A percentile compares a stretch with the other conserved stretches of the same genome.
Evolutionary conservation across 1,140 invertebrate genomes (phyloP).

Genomic region (Drosophila kurseongensis): DNA sequence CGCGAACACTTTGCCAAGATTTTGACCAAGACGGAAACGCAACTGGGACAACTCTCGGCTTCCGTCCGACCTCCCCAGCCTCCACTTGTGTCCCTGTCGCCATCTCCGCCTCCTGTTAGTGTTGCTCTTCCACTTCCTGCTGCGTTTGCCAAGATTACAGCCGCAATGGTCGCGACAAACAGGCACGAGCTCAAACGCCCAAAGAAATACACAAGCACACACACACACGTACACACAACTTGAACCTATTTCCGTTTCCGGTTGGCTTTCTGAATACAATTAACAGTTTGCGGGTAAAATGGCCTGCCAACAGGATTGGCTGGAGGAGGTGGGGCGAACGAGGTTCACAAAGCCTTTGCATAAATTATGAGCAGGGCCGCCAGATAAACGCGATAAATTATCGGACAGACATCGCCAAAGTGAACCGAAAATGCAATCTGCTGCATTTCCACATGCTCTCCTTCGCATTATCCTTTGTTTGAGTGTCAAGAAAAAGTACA

Average conservation of each 20-base stretch:
- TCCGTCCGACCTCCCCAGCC: slow-evolving; percentile 7
- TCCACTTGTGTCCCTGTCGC: slow-evolving; percentile 21
- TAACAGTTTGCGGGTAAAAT: slow-evolving; percentile 55
- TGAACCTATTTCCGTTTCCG: slow-evolving; percentile 78
- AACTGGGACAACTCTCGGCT: slow-evolving; percentile 52
- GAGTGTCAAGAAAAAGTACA: slow-evolving; percentile 62
- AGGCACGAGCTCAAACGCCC: slow-evolving; percentile 10
- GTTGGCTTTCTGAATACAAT: slow-evolving; percentile 72
- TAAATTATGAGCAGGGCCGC: slow-evolving; percentile 68
- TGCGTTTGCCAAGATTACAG: slow-evolving; percentile 70
- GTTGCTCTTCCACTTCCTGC: slow-evolving; percentile 44
- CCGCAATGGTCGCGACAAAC: slow-evolving; percentile 59
- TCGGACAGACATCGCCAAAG: slow-evolving; percentile 52
- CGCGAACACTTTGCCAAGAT: slow-evolving; percentile 49
- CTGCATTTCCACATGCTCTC: slow-evolving; percentile 48
- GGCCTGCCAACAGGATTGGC: slow-evolving; percentile 30
- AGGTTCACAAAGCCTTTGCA: slow-evolving; percentile 67
- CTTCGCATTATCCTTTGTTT: slow-evolving; percentile 45
- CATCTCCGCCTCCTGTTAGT: slow-evolving; percentile 37
- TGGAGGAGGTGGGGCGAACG: slow-evolving; percentile 1
- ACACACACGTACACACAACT: slow-evolving; percentile 48
- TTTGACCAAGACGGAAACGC: slow-evolving; percentile 56
- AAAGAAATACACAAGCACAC: slow-evolving; percentile 14
- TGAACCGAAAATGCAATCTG: slow-evolving; percentile 59
- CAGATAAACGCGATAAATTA: slow-evolving; percentile 81